Evolutionary conservation across 2,113 vertebrate genomes (phyloP).

Genomic region (Progne subis): DNA sequence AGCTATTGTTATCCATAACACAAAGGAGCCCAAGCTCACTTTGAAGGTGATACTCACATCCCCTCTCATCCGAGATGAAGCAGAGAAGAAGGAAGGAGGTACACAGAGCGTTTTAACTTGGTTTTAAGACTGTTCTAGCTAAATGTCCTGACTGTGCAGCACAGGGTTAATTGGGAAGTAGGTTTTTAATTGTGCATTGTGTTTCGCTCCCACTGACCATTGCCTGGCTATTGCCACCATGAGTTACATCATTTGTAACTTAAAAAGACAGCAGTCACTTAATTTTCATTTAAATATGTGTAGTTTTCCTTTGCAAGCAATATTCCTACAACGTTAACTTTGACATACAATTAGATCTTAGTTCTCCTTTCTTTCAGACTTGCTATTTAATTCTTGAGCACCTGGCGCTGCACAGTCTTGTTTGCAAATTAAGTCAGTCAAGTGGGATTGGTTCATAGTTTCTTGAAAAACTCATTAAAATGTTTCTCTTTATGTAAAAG

Average conservation of each 20-base stretch:
- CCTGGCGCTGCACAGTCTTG: conserved; percentile 50
- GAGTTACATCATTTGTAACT: neutral
- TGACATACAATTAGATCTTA: neutral
- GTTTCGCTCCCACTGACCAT: neutral
- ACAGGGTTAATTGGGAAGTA: conserved; percentile 37
- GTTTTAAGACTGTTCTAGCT: conserved; percentile 29
- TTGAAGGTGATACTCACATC: conserved; percentile 97
- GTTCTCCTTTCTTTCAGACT: neutral
- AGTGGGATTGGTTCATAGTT: conserved; percentile 52
- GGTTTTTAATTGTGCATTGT: neutral
- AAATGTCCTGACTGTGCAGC: conserved; percentile 52
- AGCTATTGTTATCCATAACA: conserved; percentile 89
- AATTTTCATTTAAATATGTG: neutral
- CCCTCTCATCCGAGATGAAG: conserved; percentile 88
- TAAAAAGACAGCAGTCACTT: neutral
- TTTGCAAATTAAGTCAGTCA: conserved; percentile 50
- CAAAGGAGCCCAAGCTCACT: conserved; percentile 89
- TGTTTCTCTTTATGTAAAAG: conserved; percentile 11
- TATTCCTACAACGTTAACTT: neutral
- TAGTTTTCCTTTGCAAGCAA: neutral
- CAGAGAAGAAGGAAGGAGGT: conserved; percentile 86
- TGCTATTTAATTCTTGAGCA: conserved; percentile 7
- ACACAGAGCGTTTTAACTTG: conserved; percentile 62
- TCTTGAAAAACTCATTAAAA: conserved; percentile 7
- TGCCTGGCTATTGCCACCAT: neutral